Conservation (phyloP, 2,888 invertebrate genomes). For the Caenorhabditis imperialis region DNA sequence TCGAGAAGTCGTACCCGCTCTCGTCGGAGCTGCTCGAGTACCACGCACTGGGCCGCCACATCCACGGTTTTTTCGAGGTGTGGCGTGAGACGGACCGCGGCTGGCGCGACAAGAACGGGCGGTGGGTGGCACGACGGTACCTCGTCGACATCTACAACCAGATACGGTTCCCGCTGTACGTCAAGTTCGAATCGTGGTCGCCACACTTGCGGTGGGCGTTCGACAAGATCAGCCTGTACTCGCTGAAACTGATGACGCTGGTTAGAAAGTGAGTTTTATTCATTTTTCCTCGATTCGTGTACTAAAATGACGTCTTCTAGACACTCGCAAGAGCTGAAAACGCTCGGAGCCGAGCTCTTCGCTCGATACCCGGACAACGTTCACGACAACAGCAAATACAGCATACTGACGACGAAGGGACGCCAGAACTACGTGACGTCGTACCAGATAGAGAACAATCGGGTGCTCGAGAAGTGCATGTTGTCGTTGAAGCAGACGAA, state of each 20-base stretch:
- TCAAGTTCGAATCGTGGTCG: background rate
- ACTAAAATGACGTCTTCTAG: no score
- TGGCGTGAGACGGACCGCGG: constrained; percentile 8
- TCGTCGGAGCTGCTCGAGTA: background rate
- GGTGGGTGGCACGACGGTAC: constrained; percentile 15
- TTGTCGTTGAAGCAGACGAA: no score
- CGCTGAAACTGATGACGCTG: constrained; percentile 5
- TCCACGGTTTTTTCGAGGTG: constrained; percentile 34
- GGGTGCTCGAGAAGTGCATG: no score
- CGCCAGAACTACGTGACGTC: no score
- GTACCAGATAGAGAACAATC: no score
- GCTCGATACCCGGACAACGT: no score
- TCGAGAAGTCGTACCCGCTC: background rate
- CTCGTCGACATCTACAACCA: constrained; percentile 33
- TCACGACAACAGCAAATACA: no score
- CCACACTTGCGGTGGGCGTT: constrained; percentile 9
- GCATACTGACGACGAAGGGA: no score
- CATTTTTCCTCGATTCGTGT: no score
- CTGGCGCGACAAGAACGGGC: constrained; percentile 7
- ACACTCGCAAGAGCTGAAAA: no score
- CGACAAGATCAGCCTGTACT: constrained; percentile 24
- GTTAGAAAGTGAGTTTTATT: constrained; percentile 1
- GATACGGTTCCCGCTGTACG: constrained; percentile 25
- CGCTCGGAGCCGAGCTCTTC: no score
- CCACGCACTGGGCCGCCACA: constrained; percentile 18